Conservation (phyloP, 2,888 invertebrate genomes). For the Lochmaea crataegi region DNA sequence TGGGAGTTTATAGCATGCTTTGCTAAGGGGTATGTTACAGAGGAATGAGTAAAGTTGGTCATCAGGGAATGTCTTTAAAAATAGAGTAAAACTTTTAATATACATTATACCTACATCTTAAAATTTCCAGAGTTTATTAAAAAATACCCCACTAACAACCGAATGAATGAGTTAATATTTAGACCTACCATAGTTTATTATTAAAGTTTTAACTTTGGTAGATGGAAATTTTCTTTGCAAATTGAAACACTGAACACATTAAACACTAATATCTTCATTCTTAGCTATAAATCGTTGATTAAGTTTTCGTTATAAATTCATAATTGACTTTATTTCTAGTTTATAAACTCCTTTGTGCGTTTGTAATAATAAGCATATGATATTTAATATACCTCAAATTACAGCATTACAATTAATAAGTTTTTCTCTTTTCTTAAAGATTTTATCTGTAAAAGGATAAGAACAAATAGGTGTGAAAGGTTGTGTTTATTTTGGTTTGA, state of each 20-base stretch:
- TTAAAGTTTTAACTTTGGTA: not conserved
- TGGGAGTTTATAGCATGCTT: constrained; percentile 47
- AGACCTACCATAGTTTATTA: not conserved
- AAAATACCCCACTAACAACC: not conserved
- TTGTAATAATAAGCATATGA: too few relatives aligned
- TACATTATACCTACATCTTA: not conserved
- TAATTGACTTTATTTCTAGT: too few relatives aligned
- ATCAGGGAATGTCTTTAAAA: constrained; percentile 25
- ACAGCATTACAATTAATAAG: not conserved
- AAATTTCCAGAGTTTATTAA: not conserved
- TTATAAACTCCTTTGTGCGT: too few relatives aligned
- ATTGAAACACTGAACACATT: too few relatives aligned
- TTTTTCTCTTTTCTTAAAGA: not conserved
- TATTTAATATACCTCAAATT: too few relatives aligned
- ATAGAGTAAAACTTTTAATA: constrained; percentile 25
- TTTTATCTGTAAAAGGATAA: not conserved
- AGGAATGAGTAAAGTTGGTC: constrained; percentile 38
- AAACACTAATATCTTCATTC: too few relatives aligned
- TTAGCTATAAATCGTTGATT: too few relatives aligned
- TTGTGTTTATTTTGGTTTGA: not conserved
- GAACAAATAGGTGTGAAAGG: not conserved
- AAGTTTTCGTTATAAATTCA: too few relatives aligned
- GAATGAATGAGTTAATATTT: not conserved
- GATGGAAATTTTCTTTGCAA: too few relatives aligned
- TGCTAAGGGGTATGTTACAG: constrained; percentile 53